phyloP scores from a whole-genome alignment of 92 coral and sea anemone genomes.

The Zoanthus gigantus region DNA sequence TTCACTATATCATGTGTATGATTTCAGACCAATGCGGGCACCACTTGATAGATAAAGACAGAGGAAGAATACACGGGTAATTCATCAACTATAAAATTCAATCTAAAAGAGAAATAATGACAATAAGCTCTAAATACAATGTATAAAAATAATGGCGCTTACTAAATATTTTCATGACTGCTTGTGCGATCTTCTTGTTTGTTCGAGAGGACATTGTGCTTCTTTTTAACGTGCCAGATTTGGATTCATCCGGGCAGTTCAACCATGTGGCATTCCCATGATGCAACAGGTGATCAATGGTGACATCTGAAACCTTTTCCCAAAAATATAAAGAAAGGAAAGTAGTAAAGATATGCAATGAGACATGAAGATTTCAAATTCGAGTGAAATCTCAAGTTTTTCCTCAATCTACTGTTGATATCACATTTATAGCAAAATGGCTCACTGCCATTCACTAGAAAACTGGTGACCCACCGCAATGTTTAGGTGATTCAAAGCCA shows the following conservation, averaged over 20 bases:
- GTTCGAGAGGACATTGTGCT: conserved; percentile 83
- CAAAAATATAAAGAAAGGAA: background rate
- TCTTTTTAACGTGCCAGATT: conserved; percentile 86
- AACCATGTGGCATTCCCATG: conserved; percentile 96
- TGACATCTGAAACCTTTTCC: conserved; percentile 90
- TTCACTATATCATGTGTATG: no score
- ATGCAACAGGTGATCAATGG: conserved; percentile 87
- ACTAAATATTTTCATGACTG: conserved; percentile 89
- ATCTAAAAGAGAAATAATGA: no score
- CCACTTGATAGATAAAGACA: no score
- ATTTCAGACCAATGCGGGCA: no score
- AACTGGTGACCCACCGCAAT: no score
- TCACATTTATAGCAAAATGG: background rate
- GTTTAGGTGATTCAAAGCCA: no score
- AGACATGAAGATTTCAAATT: background rate
- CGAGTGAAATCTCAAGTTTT: background rate
- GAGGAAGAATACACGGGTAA: no score
- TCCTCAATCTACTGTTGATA: background rate
- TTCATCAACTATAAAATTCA: no score
- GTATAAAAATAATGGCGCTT: conserved; percentile 16
- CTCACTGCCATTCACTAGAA: background rate
- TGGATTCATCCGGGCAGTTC: conserved; percentile 93
- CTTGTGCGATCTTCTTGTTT: conserved; percentile 71
- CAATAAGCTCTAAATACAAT: no score
- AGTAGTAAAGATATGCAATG: background rate